Evolutionary conservation across 2,888 invertebrate genomes (phyloP), one percentile per base, ranked within the genome.

Genomic region (Heliconius charithonia): DNA sequence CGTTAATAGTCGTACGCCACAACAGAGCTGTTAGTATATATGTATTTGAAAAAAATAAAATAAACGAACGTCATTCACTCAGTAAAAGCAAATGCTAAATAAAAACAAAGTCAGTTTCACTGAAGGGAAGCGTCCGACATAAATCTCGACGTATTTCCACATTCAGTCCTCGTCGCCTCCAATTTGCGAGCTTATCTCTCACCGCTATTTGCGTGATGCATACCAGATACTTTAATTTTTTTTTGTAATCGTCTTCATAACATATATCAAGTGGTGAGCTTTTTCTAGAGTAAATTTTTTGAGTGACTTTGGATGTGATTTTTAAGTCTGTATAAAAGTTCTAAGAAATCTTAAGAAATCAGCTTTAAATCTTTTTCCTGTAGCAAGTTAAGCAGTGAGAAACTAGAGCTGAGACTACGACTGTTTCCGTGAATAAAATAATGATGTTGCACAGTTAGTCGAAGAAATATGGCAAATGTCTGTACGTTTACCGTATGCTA

Each of bases 81-180:
- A 72, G n/a, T 59, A n/a, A 32, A 72, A 72, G n/a, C 16, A 56
- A n/a, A 59, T 9, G 13, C 16, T 16, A 37, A 72, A 59, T 32
- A 72, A 72, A 69, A 71, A 71, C 29, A 71, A 71, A 72, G 6
- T 22, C 25, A 72, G n/a, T 12, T 32, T 13, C 32, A 7, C 59
- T 59, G 59, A 59, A 72, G n/a, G 56, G 37, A 74, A 63, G 69
- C 63, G 45, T 45, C 37, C 37, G 12, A 56, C 78, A 75, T 81
- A 76, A 80, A 80, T 80, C 76, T 79, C n/a, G 9, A n/a, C 73
- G 45, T 62, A 71, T 80, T 82, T 79, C 69, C 51, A 80, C 72
- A 82, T 82, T 82, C 81, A 81, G 78, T 62, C 67, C 82, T 66
- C 78, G 80, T 76, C 78, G 72, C 77, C 63, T 78, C 77, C 79